phyloP scores from a whole-genome alignment of 2,113 vertebrate species.

The Psephotus haematonotus region DNA sequence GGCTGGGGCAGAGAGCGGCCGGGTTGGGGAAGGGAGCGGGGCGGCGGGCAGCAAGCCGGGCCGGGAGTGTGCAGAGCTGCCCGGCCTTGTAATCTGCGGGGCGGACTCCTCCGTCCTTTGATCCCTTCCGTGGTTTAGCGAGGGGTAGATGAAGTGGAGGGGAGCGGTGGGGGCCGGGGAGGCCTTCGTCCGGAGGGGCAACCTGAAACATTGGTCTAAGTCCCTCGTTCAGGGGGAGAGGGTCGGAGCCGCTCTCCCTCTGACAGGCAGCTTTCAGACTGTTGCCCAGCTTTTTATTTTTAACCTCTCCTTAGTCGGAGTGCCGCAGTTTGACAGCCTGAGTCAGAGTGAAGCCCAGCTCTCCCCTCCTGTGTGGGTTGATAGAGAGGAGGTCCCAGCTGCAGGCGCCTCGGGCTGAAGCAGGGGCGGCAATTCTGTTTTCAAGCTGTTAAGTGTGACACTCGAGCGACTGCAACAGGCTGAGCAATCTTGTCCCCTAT shows the following conservation, averaged over 20 bases:
- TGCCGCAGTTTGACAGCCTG: background rate
- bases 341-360: background rate
- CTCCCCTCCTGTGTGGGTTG: background rate
- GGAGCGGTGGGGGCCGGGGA: background rate
- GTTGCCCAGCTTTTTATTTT: background rate
- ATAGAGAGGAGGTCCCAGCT: background rate
- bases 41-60: background rate
- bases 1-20: background rate
- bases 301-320: background rate
- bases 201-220: background rate
- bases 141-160: background rate
- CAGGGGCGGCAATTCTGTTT: background rate
- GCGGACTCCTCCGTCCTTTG: rapidly evolving
- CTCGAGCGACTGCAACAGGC: background rate
- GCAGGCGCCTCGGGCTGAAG: background rate
- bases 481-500: background rate
- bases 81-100: rapidly evolving
- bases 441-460: background rate
- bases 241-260: background rate
- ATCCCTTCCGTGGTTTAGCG: rapidly evolving
- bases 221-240: background rate
- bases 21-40: background rate
- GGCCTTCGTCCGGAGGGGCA: background rate
- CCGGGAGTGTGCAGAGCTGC: background rate
- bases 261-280: background rate